These are phyloP conservation scores for Scomber colias DNA, from an alignment of 2,113 vertebrate genomes.

Conservation along the genomic window DNA sequence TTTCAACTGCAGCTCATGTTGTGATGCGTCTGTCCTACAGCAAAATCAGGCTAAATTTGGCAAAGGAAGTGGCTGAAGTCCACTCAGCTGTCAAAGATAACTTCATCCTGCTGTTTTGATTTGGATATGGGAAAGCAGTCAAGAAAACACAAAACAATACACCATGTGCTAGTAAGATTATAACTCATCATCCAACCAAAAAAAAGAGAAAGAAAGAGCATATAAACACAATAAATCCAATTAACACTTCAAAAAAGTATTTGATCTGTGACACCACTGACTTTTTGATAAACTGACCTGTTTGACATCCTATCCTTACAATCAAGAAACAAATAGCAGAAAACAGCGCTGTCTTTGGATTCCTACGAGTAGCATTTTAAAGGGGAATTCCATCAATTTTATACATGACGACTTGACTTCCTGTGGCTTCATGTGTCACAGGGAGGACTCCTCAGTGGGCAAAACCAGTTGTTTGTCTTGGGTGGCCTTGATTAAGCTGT, in stretches of 20 bases:
- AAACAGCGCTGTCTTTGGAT: no score
- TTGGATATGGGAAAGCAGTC: not conserved
- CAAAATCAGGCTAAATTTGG: not conserved
- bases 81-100: slow-evolving; percentile 5
- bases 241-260: no score
- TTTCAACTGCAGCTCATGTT: not conserved
- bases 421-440: not conserved
- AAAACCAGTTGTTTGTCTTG: not conserved
- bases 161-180: no score
- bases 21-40: not conserved
- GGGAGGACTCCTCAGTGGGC: not conserved
- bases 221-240: no score
- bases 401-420: not conserved
- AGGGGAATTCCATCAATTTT: not conserved
- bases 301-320: not conserved
- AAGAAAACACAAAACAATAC: not conserved
- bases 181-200: no score
- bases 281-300: no score
- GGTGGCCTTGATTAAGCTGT: not conserved
- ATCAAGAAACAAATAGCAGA: not conserved
- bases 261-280: no score
- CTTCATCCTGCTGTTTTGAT: not conserved
- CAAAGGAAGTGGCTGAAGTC: not conserved
- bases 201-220: no score
- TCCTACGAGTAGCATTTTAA: not conserved